Evolutionary conservation across 2,797 vertebrate species (phyloP), one percentile per base, ranked within the genome.

Genomic region (Etheostoma perlongum): DNA sequence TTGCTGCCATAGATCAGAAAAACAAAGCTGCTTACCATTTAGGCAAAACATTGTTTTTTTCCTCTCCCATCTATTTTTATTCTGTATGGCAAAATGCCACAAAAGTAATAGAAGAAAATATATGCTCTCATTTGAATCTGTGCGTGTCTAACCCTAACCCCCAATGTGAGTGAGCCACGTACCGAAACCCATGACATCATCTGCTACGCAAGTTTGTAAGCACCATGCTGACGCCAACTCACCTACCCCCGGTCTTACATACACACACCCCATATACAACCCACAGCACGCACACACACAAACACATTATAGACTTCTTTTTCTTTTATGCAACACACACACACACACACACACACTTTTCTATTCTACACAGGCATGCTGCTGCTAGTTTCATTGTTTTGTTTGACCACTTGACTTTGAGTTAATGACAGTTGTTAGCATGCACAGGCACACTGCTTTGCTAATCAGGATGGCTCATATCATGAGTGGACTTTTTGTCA

Each of bases 371-470:
- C 59, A 42, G 4, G 6, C 25, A 21, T 7, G 10, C 42, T 66
- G 70, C 63, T 59, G 63, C 30, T 47, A 4, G 33, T 72, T 82
- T 54, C 60, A 21, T 74, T 79, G 48, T 74, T 81, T 25, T 48
- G 58, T 63, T 14, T 3, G 60, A 21, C 66, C 83, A 88, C 88
- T 90, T 90, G 85, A 90, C 86, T 84, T 85, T 66, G 57, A 66
- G 80, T 69, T 78, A 78, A 77, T 53, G 70, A 8, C 70, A 59
- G 60, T 60, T 62, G 69, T 89, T 84, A 44, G 40, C 72, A 90
- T 87, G 84, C 83, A 59, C 33, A 36, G 52, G 49, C 85, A 83
- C 51, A 12, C 48, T 48, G 48, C 47, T 74, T 66, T 64, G 58
- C 55, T 81, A 64, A 79, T 84, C 78, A 79, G 74, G 57, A 72